Evolutionary conservation across 2,888 invertebrate species (phyloP).

Genomic region (Leptarthrus brevirostris): DNA sequence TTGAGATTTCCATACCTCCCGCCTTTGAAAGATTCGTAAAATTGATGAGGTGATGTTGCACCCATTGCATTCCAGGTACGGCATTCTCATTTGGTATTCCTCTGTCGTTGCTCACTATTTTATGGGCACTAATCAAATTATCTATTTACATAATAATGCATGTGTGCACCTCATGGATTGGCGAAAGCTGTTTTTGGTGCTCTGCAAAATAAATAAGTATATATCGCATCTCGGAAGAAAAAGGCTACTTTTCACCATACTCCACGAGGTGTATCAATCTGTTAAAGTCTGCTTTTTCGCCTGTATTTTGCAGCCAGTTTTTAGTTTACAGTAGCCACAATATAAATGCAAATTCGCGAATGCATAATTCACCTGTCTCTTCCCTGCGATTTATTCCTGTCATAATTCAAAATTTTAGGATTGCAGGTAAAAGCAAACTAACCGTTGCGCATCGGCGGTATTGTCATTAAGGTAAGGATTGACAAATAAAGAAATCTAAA

Average conservation of each 20-base stretch:
- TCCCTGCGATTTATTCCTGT: neutral
- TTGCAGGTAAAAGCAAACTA: neutral
- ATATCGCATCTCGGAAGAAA: no score
- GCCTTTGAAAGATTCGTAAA: neutral
- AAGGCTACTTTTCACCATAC: neutral
- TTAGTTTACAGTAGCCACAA: neutral
- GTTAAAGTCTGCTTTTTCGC: neutral
- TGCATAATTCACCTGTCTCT: neutral
- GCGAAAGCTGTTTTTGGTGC: neutral
- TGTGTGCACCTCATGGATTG: neutral
- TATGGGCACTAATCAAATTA: constrained; percentile 35
- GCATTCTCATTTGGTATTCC: constrained; percentile 17
- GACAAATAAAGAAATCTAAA: no score
- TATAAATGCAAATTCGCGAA: neutral
- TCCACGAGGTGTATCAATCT: neutral
- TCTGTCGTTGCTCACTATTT: neutral
- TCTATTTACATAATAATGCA: constrained; percentile 18
- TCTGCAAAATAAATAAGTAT: neutral
- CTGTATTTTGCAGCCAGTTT: neutral
- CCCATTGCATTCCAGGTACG: neutral
- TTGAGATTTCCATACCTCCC: neutral
- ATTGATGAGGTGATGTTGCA: constrained; percentile 19
- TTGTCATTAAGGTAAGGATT: no score
- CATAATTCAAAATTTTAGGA: neutral
- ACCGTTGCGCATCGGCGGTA: no score